Conservation (phyloP, 2,888 invertebrate species). For the Cactoblastis cactorum region DNA sequence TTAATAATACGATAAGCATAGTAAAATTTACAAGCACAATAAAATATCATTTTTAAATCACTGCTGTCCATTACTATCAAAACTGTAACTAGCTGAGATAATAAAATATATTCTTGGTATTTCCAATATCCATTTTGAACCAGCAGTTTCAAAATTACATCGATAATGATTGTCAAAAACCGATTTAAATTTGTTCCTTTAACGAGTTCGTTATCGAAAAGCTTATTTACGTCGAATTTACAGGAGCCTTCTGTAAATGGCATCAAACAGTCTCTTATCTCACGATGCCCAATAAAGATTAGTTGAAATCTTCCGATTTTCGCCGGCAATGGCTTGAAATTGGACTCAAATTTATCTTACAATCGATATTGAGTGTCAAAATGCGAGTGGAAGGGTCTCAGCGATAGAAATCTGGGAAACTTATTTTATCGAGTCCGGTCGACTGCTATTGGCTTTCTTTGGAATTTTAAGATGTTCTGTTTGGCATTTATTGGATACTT, state of each 20-base stretch:
- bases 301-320: conserved; percentile 10
- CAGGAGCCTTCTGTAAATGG: background rate
- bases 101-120: no score
- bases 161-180: conserved; percentile 5
- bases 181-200: conserved; percentile 5
- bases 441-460: background rate
- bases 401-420: conserved; percentile 8
- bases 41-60: no score
- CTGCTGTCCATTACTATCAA: no score
- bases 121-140: background rate
- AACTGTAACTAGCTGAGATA: no score
- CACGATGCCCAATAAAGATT: conserved; percentile 13
- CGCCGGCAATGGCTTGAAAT: conserved; percentile 12
- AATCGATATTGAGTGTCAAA: conserved; percentile 15
- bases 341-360: conserved; percentile 13
- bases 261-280: conserved; percentile 7
- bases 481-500: background rate
- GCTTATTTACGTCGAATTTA: background rate
- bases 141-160: background rate
- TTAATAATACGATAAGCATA: no score
- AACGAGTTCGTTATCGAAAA: conserved; percentile 1
- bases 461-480: background rate
- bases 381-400: conserved; percentile 12
- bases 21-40: no score
- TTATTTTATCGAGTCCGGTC: conserved; percentile 4